Evolutionary conservation across 2,113 vertebrate species (phyloP), one percentile per base, ranked within the genome.

Genomic region (Pteropus alecto): DNA sequence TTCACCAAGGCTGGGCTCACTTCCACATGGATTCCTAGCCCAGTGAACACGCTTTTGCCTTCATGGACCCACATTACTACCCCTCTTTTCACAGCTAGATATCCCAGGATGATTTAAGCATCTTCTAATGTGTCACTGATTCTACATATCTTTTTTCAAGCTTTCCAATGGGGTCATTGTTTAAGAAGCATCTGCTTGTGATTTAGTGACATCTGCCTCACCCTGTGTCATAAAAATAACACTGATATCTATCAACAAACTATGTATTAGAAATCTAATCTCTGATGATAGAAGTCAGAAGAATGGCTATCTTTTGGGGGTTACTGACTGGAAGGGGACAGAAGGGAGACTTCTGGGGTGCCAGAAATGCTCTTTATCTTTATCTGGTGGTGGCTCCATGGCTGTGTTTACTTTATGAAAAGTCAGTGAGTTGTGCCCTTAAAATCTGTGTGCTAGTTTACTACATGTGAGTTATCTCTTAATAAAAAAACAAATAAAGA

Each of bases 401-500:
- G 58, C 22, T 82, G 3, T 24, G 12, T 76, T 82, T 73, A 65
- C 6, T 51, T 2, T 67, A 15, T 43, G 61, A 87, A 93, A 65
- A 58, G 43, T 68, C 24, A 51, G 73, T 9, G 35, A 83, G 1
- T 21, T 81, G 19, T 84, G 26, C 8, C 5, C 48, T 54, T 70
- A 90, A 60, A 51, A 90, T 46, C 15, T 79, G 21, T n/a, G 8
- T 6, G 24, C 18, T 51, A 51, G 51, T 86, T 87, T 92, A 73
- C 35, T 74, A 1, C 48, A 24, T 48, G 7, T 81, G 61, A 94
- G 4, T 90, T 70, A 77, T 79, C 26, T 18, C 26, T 56, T 79
- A 90, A 71, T 84, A 92, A 77, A 97, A 73, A 97, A 74, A 28
- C 41, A 89, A 90, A 88, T 18, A 58, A 70, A 91, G 43, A 43